Conservation (phyloP, 2,113 vertebrate species). For the Nettapus auritus region DNA sequence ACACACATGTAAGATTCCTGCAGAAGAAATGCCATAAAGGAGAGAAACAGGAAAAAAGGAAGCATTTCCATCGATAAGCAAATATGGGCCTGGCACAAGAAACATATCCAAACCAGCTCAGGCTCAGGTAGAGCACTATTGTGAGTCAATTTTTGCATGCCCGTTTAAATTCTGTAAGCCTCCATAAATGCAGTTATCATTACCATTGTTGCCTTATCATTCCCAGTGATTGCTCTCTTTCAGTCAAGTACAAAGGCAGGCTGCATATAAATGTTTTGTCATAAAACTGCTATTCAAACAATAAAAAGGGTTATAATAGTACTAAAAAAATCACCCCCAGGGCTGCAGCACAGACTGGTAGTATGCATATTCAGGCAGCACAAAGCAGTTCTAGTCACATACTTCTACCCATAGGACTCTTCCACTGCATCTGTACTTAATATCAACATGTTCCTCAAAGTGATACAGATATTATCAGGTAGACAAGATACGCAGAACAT, state of each 20-base stretch:
- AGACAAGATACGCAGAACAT: neutral
- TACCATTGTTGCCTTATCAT: conserved; percentile 77
- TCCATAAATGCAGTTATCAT: conserved; percentile 78
- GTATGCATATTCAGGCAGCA: conserved; percentile 53
- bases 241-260: conserved; percentile 76
- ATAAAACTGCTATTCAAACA: conserved; percentile 82
- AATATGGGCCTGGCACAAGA: conserved; percentile 1
- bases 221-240: conserved; percentile 77
- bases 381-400: conserved; percentile 45
- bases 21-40: neutral
- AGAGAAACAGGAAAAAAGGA: neutral
- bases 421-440: conserved; percentile 9
- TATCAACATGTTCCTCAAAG: conserved; percentile 35
- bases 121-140: conserved; percentile 42
- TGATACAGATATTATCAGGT: conserved; percentile 12
- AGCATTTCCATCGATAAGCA: conserved; percentile 15
- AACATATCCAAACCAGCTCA: conserved; percentile 23
- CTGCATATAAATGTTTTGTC: conserved; percentile 82
- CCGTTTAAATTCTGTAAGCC: conserved; percentile 67
- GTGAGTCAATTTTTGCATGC: conserved; percentile 55
- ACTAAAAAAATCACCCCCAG: conserved; percentile 77
- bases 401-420: conserved; percentile 35
- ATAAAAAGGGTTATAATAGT: conserved; percentile 78
- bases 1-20: neutral
- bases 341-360: conserved; percentile 55